Percentiles rank a stretch among this genome's conserved stretches.
These are phyloP conservation scores for Paguma larvata DNA, from an alignment of 2,797 vertebrate species.

Conservation along the genomic window DNA sequence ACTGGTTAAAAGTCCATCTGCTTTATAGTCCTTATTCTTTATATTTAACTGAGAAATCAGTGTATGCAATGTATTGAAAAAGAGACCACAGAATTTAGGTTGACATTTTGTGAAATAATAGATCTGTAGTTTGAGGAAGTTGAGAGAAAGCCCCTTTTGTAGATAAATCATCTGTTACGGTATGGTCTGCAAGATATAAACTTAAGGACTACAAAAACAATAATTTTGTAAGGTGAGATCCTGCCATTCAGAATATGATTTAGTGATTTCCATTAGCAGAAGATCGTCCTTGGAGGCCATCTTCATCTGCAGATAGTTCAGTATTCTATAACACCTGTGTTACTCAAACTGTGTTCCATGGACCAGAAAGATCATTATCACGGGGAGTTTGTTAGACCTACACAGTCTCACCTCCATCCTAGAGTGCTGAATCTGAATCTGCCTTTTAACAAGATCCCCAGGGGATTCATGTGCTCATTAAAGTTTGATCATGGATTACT, in stretches of 20 bases:
- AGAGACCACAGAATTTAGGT: background rate
- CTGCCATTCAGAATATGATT: background rate
- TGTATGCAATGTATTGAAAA: background rate
- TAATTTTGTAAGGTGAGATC: background rate
- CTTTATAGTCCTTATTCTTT: background rate
- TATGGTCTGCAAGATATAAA: conserved; percentile 24
- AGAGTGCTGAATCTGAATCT: conserved; percentile 39
- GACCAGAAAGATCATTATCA: background rate
- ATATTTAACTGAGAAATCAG: conserved; percentile 28
- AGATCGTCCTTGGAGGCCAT: background rate
- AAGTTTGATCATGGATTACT: conserved; percentile 30
- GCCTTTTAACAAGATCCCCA: background rate
- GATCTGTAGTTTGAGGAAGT: background rate
- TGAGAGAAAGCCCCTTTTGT: conserved; percentile 1
- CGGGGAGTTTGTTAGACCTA: background rate
- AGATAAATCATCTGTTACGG: background rate
- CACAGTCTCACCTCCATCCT: background rate
- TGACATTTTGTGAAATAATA: conserved; percentile 1
- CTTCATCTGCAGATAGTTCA: background rate
- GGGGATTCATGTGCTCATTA: background rate
- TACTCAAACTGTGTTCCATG: background rate
- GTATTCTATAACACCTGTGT: background rate
- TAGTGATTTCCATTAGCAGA: conserved; percentile 24
- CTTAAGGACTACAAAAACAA: background rate
- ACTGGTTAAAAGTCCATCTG: background rate